Evolutionary conservation across 2,113 vertebrate species (phyloP), one percentile per base, ranked within the genome.

Genomic region (Heterochromis multidens): DNA sequence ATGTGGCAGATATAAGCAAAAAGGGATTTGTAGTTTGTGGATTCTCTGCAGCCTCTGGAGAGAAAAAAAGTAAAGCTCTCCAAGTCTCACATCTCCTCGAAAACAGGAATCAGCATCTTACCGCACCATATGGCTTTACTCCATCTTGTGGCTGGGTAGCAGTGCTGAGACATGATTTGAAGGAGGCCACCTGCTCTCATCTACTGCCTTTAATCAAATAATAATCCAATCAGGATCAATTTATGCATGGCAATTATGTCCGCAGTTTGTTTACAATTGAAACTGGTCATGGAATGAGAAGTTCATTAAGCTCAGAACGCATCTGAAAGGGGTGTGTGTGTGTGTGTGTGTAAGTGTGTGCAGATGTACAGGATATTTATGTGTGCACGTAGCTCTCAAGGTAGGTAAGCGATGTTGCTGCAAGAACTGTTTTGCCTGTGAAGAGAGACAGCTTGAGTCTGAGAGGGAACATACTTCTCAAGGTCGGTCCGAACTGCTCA

Each of bases 191-290:
- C 95, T 96, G 95, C 90, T 95, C 90, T 88, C 88, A 49, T 93
- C 90, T 70, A 83, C 82, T 90, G 93, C 76, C 90, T 95, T 95
- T 95, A 95, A 96, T 96, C 95, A 94, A 94, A 95, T 94, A 94
- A 95, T 94, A 96, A 93, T 95, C 92, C 89, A 96, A 95, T 96
- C 94, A 95, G 82, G 85, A 89, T 91, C 86, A 86, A 81, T 95
- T 95, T 95, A 92, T 84, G 81, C 82, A 79, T 8, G 25, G 87
- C 91, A 94, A 95, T 96, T 95, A 95, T 81, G 94, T 92, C 82
- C 78, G 49, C 61, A 60, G 84, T 94, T 95, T 95, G 95, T 94
- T 96, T 95, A 94, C 95, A 87, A 93, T 91, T 88, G 87, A 91
- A 89, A 90, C 77, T 87, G 93, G 94, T 94, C 94, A 90, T 57